Evolutionary conservation across 2,113 vertebrate species (phyloP), one percentile per base, ranked within the genome.

Genomic region (Pungitius pungitius): DNA sequence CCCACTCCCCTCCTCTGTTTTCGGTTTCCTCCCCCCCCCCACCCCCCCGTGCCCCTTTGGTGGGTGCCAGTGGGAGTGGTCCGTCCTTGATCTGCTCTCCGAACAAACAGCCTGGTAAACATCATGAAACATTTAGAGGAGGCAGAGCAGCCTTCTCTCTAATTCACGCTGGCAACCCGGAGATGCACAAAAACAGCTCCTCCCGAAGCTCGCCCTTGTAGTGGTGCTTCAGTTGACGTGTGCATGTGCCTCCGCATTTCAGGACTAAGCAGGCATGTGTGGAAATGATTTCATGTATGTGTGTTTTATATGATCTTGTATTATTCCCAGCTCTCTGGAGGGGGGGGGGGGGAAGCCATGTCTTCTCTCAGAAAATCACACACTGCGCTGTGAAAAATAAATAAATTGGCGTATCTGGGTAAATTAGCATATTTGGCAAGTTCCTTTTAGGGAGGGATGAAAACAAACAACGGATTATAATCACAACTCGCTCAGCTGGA

Each of bases 81-180:
- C 83, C 39, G 72, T 82, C 84, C 88, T 93, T 92, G 92, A 94
- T 94, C 89, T 93, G 83, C 88, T 89, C 89, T 91, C 81, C 81
- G 89, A 92, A 92, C 92, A 92, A 91, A 91, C 88, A 93, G 87
- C 76, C 87, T 91, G 90, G 91, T 94, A 93, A 94, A 94, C 92
- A 94, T 94, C 93, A 94, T 94, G 88, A 94, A 94, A 94, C 92
- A 94, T 93, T 93, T 92, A 94, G 84, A 83, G 84, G 79, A 90
- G 88, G 90, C 88, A 91, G 91, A 88, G 91, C 85, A 83, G 81
- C 81, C 77, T 85, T 89, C 85, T 91, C 81, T 84, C 84, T 93
- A 93, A 93, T 93, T 91, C 86, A 80, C 87, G 69, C 80, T 85
- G 86, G 90, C 89, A 92, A 87, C 71, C 62, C 67, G 18, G 74